Evolutionary conservation across 2,113 vertebrate species (phyloP).

Genomic region (Boulengeromyrus knoepffleri): DNA sequence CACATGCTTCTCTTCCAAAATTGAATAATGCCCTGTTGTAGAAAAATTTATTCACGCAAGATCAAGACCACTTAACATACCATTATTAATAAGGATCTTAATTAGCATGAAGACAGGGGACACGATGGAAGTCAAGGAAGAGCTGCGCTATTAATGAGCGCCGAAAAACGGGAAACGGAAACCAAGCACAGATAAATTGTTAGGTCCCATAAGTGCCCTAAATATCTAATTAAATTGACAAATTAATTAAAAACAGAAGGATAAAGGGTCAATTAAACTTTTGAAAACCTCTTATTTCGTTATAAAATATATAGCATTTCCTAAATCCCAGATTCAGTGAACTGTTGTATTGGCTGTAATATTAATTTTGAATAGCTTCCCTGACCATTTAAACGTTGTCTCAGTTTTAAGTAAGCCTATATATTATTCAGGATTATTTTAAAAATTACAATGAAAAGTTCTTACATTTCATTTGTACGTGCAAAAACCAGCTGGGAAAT

Average conservation of each 20-base stretch:
- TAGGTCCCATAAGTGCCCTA: not conserved
- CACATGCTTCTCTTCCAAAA: not conserved
- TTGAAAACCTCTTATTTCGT: not conserved
- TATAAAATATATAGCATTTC: not conserved
- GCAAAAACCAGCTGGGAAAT: not conserved
- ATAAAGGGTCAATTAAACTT: not conserved
- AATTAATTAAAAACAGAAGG: not conserved
- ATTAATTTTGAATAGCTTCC: conserved; percentile 4
- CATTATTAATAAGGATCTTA: conserved; percentile 13
- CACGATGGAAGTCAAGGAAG: not conserved
- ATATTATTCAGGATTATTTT: not conserved
- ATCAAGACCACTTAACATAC: not conserved
- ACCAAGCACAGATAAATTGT: not conserved
- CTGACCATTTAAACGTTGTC: not conserved
- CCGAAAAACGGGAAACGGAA: not conserved
- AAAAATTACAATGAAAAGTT: not conserved
- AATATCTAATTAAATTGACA: not conserved
- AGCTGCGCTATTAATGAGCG: not conserved
- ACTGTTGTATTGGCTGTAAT: not conserved
- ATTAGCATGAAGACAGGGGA: conserved; percentile 1
- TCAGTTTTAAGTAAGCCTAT: not conserved
- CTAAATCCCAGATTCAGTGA: not conserved
- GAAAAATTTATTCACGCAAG: not conserved
- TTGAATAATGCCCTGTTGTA: not conserved
- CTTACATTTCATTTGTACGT: not conserved